Percentiles rank a stretch among this genome's conserved stretches.
These are phyloP conservation scores for Altica lythri DNA, from an alignment of 2,888 invertebrate species.

Conservation along the genomic window DNA sequence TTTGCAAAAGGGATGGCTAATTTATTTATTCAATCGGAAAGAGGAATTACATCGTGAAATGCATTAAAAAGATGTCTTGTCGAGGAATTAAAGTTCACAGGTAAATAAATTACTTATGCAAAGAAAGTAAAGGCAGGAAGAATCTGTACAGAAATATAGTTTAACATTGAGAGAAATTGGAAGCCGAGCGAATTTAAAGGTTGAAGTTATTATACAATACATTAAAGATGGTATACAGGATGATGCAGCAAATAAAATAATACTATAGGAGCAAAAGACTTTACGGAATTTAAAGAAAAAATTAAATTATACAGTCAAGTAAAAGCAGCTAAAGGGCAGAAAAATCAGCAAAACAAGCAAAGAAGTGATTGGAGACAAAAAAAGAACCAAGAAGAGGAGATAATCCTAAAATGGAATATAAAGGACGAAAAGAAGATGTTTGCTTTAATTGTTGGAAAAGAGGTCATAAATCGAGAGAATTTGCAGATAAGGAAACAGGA, in stretches of 20 bases:
- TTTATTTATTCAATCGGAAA: no score
- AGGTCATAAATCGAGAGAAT: conserved; percentile 25
- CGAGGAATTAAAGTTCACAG: conserved; percentile 40
- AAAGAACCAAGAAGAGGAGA: conserved; percentile 4
- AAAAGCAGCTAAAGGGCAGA: no score
- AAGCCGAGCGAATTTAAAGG: conserved; percentile 47
- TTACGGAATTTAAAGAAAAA: conserved; percentile 28
- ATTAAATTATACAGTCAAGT: no score
- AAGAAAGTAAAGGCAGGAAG: conserved; percentile 46
- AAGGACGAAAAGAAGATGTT: neutral
- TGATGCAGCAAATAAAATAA: conserved; percentile 34
- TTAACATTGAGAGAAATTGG: conserved; percentile 52
- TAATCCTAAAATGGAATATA: neutral
- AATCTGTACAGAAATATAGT: conserved; percentile 51
- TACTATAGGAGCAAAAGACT: conserved; percentile 38
- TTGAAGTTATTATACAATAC: conserved; percentile 49
- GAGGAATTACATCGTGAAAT: no score
- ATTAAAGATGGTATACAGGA: conserved; percentile 51
- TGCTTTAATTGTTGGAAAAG: conserved; percentile 30
- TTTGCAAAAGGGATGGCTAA: no score
- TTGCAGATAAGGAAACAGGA: conserved; percentile 30
- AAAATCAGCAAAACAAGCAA: no score
- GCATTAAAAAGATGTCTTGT: no score
- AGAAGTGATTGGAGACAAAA: neutral
- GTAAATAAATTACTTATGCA: conserved; percentile 35